Conservation (phyloP, 2,113 vertebrate genomes). For the Petrocephalus microphthalmus region DNA sequence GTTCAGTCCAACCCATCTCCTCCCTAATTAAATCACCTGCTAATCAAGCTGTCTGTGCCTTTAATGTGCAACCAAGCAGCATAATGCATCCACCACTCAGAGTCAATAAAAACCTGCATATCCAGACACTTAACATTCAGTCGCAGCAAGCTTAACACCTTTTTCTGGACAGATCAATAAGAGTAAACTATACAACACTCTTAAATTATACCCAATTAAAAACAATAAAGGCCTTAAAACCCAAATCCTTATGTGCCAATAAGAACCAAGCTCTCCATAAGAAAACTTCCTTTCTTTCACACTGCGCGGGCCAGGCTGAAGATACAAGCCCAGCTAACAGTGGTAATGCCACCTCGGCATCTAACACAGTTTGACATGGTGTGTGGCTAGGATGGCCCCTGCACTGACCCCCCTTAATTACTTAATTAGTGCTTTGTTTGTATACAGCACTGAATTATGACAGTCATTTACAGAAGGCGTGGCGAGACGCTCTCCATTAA, state of each 20-base stretch:
- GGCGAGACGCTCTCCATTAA: not conserved
- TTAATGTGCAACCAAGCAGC: not conserved
- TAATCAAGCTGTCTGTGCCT: not conserved
- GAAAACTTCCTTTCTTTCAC: not conserved
- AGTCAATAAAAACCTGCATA: not conserved
- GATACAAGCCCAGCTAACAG: not conserved
- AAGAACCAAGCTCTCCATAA: not conserved
- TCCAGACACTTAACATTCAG: not conserved
- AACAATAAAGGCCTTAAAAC: not conserved
- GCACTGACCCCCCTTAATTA: not conserved
- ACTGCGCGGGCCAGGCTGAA: not conserved
- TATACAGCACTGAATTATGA: not conserved
- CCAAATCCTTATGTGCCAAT: not conserved
- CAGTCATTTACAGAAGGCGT: not conserved
- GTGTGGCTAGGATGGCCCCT: not conserved
- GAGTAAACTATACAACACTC: not conserved
- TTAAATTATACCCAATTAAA: slow-evolving; percentile 11
- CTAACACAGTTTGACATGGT: not conserved
- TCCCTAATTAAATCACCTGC: not conserved
- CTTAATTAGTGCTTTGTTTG: not conserved
- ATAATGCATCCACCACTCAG: not conserved
- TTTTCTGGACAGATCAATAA: not conserved
- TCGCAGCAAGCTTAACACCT: not conserved
- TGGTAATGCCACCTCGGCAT: not conserved
- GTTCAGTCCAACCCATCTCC: not conserved